Evolutionary conservation across 2,797 vertebrate species (phyloP), one percentile per base, ranked within the genome.

Genomic region (Poecilia wingei): DNA sequence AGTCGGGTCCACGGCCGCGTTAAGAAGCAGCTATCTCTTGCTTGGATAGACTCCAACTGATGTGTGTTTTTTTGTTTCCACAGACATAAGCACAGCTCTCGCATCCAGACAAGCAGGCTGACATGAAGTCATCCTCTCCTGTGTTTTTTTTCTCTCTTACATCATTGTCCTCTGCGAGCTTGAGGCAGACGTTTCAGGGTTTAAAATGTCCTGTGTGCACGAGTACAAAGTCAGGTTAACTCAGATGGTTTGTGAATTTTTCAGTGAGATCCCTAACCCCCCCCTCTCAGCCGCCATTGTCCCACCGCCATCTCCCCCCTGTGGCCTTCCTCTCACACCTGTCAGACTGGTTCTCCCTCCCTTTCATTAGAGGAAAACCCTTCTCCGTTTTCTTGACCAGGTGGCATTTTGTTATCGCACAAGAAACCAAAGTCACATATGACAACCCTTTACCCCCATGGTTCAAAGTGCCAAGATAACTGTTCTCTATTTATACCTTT

Each of bases 381-480:
- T 77, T 89, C 87, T 90, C 82, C 45, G 74, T 90, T 90, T 91
- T 83, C 85, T 87, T 87, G 79, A 90, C 87, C 90, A 89, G 87
- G 89, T 91, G 88, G 88, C 86, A 79, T 91, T 89, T 84, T 91
- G 87, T 93, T 91, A 91, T 92, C 90, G 88, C 87, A 87, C 79
- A 59, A 83, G 87, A 88, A 89, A 86, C 78, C 84, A 80, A 85
- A 87, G 88, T 92, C 88, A 84, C 83, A 74, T 79, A 87, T 89
- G 92, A 94, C 91, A 89, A 84, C 74, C 87, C 80, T 92, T 92
- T 87, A 86, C 87, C 89, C 68, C 89, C 46, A 2, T 6, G 71
- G 92, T 90, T 93, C 92, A 94, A 93, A 94, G 93, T 90, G 90
- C 90, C 88, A 92, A 81, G 91, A 93, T 91, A 92, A 91, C 92